A percentile compares a stretch with the other conserved stretches of the same genome.
phyloP scores from a whole-genome alignment of 2,797 vertebrate species.

The Atherinosoma microstoma region DNA sequence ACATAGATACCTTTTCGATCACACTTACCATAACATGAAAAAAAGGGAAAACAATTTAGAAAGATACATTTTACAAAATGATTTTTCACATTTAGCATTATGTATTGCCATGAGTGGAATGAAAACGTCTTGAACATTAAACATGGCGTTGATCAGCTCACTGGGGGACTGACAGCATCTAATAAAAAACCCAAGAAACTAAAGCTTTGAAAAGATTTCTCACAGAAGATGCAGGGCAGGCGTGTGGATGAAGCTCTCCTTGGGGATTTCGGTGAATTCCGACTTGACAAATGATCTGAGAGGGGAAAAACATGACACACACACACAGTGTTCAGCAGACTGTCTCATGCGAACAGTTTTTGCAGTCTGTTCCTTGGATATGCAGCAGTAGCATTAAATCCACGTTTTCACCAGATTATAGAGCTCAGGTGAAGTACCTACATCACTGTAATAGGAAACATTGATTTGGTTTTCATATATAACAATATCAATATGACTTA shows the following conservation, averaged over 20 bases:
- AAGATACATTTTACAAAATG: fast-evolving
- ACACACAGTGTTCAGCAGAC: constrained; percentile 20
- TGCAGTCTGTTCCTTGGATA: constrained; percentile 15
- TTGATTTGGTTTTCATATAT: background rate
- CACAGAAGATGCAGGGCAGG: constrained; percentile 98
- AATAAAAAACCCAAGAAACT: constrained; percentile 58
- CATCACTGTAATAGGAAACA: background rate
- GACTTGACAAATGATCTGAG: constrained; percentile 98
- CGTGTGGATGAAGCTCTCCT: constrained; percentile 97
- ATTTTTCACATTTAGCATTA: background rate
- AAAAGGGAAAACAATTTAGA: background rate
- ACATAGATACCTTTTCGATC: background rate
- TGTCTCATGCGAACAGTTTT: constrained; percentile 12
- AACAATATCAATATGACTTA: constrained; percentile 81
- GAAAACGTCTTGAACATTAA: constrained; percentile 46
- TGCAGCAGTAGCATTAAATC: constrained; percentile 25
- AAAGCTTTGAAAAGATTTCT: constrained; percentile 78
- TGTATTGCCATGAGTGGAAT: constrained; percentile 17
- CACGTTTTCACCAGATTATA: constrained; percentile 8
- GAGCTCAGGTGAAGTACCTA: background rate
- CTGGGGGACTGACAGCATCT: constrained; percentile 46
- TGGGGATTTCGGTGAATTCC: constrained; percentile 96
- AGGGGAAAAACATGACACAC: constrained; percentile 18
- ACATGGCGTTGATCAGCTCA: constrained; percentile 70
- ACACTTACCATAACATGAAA: background rate